Evolutionary conservation across 2,888 invertebrate species (phyloP), one percentile per base, ranked within the genome.

Genomic region (Apeira syringaria): DNA sequence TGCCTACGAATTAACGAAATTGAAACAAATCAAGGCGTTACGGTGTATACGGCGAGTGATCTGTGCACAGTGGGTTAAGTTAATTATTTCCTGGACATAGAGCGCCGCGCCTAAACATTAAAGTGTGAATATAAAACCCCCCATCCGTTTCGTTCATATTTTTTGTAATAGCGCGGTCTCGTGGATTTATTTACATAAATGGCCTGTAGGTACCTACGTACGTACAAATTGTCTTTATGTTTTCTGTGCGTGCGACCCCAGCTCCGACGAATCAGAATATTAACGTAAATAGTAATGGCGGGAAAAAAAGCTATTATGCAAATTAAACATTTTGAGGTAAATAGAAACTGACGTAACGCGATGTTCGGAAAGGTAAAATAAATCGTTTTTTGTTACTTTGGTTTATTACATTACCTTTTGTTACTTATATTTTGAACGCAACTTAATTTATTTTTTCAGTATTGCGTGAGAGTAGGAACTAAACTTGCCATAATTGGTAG

Each of bases 271-370:
- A 86, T 87, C 84, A 81, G 79, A 87, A 88, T 86, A 87, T 88
- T 88, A 85, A 86, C 79, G 75, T 82, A 86, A 88, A 84, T 86
- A 86, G 81, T 83, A 80, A 83, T 80, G 80, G 76, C 79, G 68
- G 85, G 75, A 85, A 87, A 84, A 84, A 89, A 87, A 84, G 86
- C 86, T 81, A 87, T 89, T 89, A 89, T 89, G 89, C 86, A 87
- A 89, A 89, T 89, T 80, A 85, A 88, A 84, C 82, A 82, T 85
- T 86, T 87, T 81, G 82, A 81, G 81, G 85, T 85, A 89, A 87
- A 89, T 88, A 84, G 75, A 76, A 81, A 80, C 74, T 81, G 86
- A 83, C 80, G 79, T 87, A 80, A 83, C 76, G 65, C 71, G 78
- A 78, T 80, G 80, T 74, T 74, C 73, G 76, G 75, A 78, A 80